phyloP scores from a whole-genome alignment of 2,113 vertebrate species.

The Marmota monax region DNA sequence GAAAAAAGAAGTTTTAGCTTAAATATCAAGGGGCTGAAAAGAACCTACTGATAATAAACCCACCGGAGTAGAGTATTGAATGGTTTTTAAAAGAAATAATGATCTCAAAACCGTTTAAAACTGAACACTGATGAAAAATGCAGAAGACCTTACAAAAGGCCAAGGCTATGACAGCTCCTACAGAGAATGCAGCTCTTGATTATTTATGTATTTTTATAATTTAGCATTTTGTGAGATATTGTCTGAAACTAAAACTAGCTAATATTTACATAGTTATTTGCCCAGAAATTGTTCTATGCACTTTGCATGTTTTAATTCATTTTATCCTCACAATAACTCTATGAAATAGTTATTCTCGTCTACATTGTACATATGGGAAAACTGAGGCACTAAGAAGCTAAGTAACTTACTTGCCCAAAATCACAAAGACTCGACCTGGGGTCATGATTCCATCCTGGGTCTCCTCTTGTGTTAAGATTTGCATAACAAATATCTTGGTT shows the following conservation, averaged over 20 bases:
- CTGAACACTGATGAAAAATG: not conserved
- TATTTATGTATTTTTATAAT: not conserved
- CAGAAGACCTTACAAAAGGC: not conserved
- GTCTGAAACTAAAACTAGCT: not conserved
- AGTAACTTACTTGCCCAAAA: not conserved
- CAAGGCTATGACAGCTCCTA: not conserved
- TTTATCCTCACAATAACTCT: not conserved
- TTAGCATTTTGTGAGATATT: conserved; percentile 23
- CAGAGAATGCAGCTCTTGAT: not conserved
- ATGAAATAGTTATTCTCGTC: not conserved
- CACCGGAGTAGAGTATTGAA: not conserved
- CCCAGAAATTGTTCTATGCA: not conserved
- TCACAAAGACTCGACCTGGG: not conserved
- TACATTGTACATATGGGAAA: not conserved
- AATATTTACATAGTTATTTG: not conserved
- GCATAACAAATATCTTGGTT: not conserved
- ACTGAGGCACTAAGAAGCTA: not conserved
- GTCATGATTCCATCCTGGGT: rapidly evolving
- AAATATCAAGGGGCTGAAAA: conserved; percentile 55
- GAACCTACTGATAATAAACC: conserved; percentile 55
- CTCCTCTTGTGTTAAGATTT: not conserved
- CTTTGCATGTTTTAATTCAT: not conserved
- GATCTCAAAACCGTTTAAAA: conserved; percentile 43
- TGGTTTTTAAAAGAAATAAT: conserved; percentile 58
- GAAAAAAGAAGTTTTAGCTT: conserved; percentile 47